Evolutionary conservation across 2,113 vertebrate species (phyloP), one percentile per base, ranked within the genome.

Genomic region (Gorilla gorilla): DNA sequence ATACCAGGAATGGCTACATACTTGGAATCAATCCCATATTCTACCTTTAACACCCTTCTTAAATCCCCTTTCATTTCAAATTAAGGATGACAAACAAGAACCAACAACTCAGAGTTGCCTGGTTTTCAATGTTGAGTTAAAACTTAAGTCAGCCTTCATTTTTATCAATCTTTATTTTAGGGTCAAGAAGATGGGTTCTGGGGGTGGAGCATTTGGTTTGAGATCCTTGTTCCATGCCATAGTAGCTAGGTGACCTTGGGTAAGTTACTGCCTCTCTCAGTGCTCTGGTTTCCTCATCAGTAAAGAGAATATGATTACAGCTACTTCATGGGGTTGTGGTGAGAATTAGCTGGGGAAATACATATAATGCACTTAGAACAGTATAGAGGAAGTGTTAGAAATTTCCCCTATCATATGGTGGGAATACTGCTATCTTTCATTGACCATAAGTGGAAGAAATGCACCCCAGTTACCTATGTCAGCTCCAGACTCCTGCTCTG

Each of bases 151-250:
- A 80, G 30, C 3, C 23, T 95, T 89, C 9, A 20, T 76, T 64
- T 89, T 89, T 32, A 59, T 38, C 40, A 32, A 27, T 50, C 22
- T 88, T 70, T 78, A 95, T 40, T 89, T 93, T 92, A 45, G 59
- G 85, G 22, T 59, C 23, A 73, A 83, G 68, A 79, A 55, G 23
- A 22, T 40, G 73, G 30, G 12, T 66, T 79, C 27, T 73, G 20
- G 27, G 52, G 16, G 43, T 48, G 59, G 45, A 87, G 6, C 16
- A 11, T 23, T 57, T 96, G 70, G 16, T 40, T 84, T 92, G 72
- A 25, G 57, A 84, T 59, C 79, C 82, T 90, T 89, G 48, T 64
- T 87, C 30, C 7, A 32, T 7, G 16, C 9, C 32, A 11, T 22
- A 4, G 45, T 43, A 59, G 5, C 11, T 35, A 11, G 61, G 85